Evolutionary conservation across 2,113 vertebrate genomes (phyloP).

Genomic region (Raja brachyura): DNA sequence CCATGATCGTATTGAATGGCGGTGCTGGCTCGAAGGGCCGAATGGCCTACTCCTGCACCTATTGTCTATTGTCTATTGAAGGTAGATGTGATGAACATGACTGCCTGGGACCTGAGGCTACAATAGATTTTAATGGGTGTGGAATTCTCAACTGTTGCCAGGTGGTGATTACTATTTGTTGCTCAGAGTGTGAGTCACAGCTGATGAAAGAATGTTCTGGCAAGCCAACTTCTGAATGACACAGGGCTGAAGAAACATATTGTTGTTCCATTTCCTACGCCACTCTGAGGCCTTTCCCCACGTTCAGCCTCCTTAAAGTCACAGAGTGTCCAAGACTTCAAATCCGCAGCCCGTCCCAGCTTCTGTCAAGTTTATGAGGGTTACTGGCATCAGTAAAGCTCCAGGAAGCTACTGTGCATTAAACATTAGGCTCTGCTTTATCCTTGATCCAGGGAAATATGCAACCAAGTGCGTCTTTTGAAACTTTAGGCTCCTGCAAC

Average conservation of each 20-base stretch:
- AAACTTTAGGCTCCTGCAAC: neutral
- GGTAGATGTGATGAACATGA: neutral
- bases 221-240: neutral
- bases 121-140: too few species aligned
- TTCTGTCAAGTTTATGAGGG: neutral
- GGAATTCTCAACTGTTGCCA: neutral
- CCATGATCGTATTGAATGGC: too few species aligned
- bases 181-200: neutral
- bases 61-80: neutral
- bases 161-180: neutral
- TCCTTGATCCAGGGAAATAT: neutral
- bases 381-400: neutral
- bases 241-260: neutral
- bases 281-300: neutral
- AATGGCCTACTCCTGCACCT: too few species aligned
- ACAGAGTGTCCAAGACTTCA: neutral
- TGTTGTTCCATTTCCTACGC: neutral
- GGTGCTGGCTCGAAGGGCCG: too few species aligned
- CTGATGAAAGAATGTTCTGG: slow-evolving; percentile 21
- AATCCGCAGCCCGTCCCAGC: neutral
- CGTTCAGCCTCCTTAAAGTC: neutral
- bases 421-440: neutral
- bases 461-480: neutral
- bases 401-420: neutral
- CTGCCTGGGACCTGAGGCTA: neutral